A percentile compares a stretch with the other conserved stretches of the same genome.
Conservation (phyloP, 2,797 vertebrate species). For the Podarcis lilfordi region DNA sequence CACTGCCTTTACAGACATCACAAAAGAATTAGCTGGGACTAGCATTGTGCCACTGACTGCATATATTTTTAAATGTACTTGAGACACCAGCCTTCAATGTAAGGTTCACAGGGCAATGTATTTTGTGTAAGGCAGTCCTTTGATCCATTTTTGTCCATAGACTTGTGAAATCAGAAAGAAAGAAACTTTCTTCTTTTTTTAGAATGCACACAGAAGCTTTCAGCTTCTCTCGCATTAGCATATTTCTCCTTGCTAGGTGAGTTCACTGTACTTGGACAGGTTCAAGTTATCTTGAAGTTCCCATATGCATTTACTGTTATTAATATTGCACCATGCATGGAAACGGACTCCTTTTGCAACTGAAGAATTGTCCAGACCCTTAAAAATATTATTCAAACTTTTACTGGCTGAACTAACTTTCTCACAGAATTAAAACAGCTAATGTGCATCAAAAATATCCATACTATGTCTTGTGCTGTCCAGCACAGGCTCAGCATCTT, state of each 20-base stretch:
- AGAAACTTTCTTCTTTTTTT: not conserved
- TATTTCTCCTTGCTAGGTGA: not conserved
- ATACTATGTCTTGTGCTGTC: too few species aligned
- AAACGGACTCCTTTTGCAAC: too few species aligned
- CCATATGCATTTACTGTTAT: too few species aligned
- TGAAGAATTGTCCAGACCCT: too few species aligned
- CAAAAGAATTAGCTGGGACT: not conserved
- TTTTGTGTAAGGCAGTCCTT: not conserved
- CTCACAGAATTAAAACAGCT: too few species aligned
- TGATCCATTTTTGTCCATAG: not conserved
- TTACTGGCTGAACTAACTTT: too few species aligned
- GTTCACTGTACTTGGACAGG: not conserved
- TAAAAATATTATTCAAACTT: too few species aligned
- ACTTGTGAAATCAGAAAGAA: not conserved
- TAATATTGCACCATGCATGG: too few species aligned
- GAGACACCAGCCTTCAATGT: not conserved
- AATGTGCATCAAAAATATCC: too few species aligned
- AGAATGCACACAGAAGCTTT: too few species aligned
- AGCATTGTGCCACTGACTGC: not conserved
- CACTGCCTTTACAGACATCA: not conserved
- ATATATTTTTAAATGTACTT: not conserved
- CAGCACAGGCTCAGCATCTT: too few species aligned
- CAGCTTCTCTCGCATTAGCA: not conserved
- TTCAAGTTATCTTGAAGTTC: not conserved
- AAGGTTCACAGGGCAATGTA: conserved; percentile 8